Evolutionary conservation across 1,140 invertebrate genomes (phyloP).

Genomic region (Littorina saxatilis): DNA sequence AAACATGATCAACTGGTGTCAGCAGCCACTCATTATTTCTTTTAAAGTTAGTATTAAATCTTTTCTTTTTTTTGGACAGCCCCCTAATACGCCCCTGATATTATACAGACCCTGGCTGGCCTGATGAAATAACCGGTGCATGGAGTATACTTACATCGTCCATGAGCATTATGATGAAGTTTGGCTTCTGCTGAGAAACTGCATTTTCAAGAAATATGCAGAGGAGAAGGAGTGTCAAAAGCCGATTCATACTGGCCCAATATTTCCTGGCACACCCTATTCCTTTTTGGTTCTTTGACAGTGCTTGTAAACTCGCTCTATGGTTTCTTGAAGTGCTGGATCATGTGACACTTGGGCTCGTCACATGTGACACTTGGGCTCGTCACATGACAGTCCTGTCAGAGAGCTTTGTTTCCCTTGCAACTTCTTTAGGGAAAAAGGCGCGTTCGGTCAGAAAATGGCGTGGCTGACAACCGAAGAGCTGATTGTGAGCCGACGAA

Average conservation of each 20-base stretch:
- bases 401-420: not conserved
- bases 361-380: not conserved
- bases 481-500: no score
- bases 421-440: not conserved
- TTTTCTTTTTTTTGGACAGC: no score
- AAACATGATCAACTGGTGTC: no score
- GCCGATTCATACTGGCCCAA: not conserved
- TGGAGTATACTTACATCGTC: slow-evolving; percentile 71
- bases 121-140: no score
- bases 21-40: no score
- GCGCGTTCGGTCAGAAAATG: not conserved
- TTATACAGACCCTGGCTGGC: no score
- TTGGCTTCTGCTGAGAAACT: slow-evolving; percentile 53
- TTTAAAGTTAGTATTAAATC: no score
- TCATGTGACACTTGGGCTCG: not conserved
- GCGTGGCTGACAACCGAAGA: slow-evolving; percentile 10
- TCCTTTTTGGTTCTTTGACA: no score
- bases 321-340: not conserved
- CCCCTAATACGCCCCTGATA: no score
- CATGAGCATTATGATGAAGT: slow-evolving; percentile 73
- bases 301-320: no score
- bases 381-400: not conserved
- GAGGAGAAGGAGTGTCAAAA: slow-evolving; percentile 11
- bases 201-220: slow-evolving; percentile 1
- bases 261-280: no score